Evolutionary conservation across 2,888 invertebrate genomes (phyloP), one percentile per base, ranked within the genome.

Genomic region (Cephus sareptanus): DNA sequence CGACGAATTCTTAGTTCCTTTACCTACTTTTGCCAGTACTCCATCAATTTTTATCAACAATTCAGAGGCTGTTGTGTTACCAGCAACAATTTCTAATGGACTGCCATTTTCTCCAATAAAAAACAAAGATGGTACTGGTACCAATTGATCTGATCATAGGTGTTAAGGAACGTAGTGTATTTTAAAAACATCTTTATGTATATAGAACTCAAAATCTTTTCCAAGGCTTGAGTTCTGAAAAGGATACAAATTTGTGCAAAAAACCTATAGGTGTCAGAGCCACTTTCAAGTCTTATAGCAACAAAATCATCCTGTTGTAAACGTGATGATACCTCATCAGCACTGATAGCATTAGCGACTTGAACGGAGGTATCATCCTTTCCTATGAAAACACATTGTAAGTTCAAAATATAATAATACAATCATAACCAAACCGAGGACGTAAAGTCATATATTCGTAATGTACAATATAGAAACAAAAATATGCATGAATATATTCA

Each of bases 161-260:
- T 15, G 69, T 79, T 76, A 78, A 76, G 78, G 73, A 35, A 23
- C 34, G 31, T 13, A 37, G 15, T 6, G 40, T 23, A 40, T 6
- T 15, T 40, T 40, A 40, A 79, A 80, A 69, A 75, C 30, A 69
- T 40, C 30, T 3, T 30, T 33, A 73, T 34, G 35, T 75, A 34
- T 37, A 33, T 31, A 76, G 33, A 31, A n/a, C 34, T 76, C 73
- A 68, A 56, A 30, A 71, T 9, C 56, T 70, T 40, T 40, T 40
- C 15, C 35, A 40, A 23, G 40, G 15, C 15, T 40, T 15, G 40
- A 40, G 23, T 40, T 4, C 40, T 69, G 35, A 83, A 93, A 95
- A 96, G 96, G 96, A 96, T 96, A 97, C 97, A 97, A 87, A 97
- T 96, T 92, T 95, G 95, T 75, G 94, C 94, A 90, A 97, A 97